Percentiles rank a stretch among this genome's conserved stretches.
Evolutionary conservation across 2,113 vertebrate species (phyloP).

Genomic region (Tinamus guttatus): DNA sequence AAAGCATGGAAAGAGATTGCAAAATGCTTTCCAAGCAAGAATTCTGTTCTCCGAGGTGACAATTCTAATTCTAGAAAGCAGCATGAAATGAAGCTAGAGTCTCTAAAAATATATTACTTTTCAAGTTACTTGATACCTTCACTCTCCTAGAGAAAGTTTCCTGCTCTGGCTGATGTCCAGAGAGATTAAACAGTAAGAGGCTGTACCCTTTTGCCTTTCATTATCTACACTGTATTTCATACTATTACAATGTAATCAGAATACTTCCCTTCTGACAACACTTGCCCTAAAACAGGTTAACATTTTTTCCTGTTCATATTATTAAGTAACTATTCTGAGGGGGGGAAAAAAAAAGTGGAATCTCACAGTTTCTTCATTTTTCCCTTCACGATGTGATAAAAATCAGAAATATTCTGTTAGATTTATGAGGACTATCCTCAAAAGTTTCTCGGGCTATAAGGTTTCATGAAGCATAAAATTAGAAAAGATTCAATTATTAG

Average conservation of each 20-base stretch:
- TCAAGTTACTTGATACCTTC: slow-evolving; percentile 59
- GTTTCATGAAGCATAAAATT: slow-evolving; percentile 57
- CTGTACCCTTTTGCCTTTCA: slow-evolving; percentile 66
- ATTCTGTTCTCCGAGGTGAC: slow-evolving; percentile 30
- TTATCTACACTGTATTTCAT: slow-evolving; percentile 70
- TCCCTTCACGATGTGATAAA: slow-evolving; percentile 23
- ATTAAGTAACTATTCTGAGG: slow-evolving; percentile 47
- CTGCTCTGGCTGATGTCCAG: slow-evolving; percentile 74
- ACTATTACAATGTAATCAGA: slow-evolving; percentile 70
- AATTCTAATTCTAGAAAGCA: slow-evolving; percentile 63
- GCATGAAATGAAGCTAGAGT: slow-evolving; percentile 35
- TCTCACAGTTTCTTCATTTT: slow-evolving; percentile 23
- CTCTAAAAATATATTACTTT: slow-evolving; percentile 68
- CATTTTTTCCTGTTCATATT: slow-evolving; percentile 47
- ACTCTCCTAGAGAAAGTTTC: slow-evolving; percentile 69
- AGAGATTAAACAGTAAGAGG: slow-evolving; percentile 64
- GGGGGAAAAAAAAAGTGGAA: neutral
- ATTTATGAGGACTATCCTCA: slow-evolving; percentile 32
- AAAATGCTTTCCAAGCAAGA: slow-evolving; percentile 8
- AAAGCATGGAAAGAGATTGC: neutral
- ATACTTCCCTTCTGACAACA: slow-evolving; percentile 57
- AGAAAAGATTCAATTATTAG: slow-evolving; percentile 42
- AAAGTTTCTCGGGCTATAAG: slow-evolving; percentile 57
- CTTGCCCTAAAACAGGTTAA: slow-evolving; percentile 33
- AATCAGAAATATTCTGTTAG: slow-evolving; percentile 11